A percentile compares a stretch with the other conserved stretches of the same genome.
phyloP scores from a whole-genome alignment of 2,113 vertebrate genomes.

The Dicaeum eximium region DNA sequence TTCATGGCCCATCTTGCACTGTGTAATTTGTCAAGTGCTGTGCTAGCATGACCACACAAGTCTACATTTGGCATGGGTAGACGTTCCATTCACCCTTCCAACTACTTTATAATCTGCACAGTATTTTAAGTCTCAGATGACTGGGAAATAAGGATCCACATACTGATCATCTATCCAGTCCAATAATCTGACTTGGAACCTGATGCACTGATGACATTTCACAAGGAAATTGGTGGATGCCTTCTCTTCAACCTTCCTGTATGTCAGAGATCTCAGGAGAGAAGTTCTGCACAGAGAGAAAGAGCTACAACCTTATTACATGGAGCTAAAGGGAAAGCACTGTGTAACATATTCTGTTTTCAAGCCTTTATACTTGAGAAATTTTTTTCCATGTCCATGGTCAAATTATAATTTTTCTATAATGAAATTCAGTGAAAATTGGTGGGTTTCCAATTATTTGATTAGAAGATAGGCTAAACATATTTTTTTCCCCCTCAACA shows the following conservation, averaged over 20 bases:
- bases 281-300: not conserved
- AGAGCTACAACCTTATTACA: not conserved
- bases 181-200: slow-evolving; percentile 1
- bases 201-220: slow-evolving; percentile 6
- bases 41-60: not conserved
- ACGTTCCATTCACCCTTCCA: not conserved
- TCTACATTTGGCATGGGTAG: not conserved
- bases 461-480: not conserved
- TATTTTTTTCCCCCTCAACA: not conserved
- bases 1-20: slow-evolving; percentile 21
- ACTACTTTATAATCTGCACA: not conserved
- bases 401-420: not conserved
- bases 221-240: not conserved
- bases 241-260: not conserved
- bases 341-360: not conserved
- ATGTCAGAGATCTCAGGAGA: not conserved
- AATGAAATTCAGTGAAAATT: not conserved
- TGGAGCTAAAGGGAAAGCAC: not conserved
- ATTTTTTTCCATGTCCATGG: not conserved
- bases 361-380: not conserved
- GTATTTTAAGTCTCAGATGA: slow-evolving; percentile 14
- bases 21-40: slow-evolving; percentile 13
- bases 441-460: not conserved
- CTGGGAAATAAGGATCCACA: not conserved
- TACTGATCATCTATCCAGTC: slow-evolving; percentile 2